Evolutionary conservation across 2,888 invertebrate species (phyloP), one percentile per base, ranked within the genome.

Genomic region (Entomobrya multifasciata): DNA sequence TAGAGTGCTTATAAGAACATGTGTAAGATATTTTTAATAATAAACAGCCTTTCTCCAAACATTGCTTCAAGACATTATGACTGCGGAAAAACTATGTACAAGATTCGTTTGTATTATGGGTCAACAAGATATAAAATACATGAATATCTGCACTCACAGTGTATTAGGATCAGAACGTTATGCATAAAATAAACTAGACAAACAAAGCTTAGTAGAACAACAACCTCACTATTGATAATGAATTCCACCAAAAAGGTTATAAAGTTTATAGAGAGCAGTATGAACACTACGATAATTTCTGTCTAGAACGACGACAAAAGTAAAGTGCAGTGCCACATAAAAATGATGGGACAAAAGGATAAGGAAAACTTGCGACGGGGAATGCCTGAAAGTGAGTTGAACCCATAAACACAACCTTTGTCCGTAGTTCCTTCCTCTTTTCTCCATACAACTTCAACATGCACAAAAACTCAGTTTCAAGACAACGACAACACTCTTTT

Each of bases 261-360:
- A n/a, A n/a, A n/a, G n/a, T n/a, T n/a, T n/a, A n/a, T n/a, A n/a
- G n/a, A n/a, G n/a, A n/a, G n/a, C n/a, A n/a, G n/a, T n/a, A n/a
- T n/a, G n/a, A n/a, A n/a, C n/a, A 25, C 25, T 15, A 44, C 22
- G n/a, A 78, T 11, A 57, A 57, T 25, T 22, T 20, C 77, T 77
- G 6, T 62, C 30, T 30, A 30, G n/a, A 62, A 20, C 6, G 52
- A 17, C 20, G 6, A 13, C 3, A 27, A 60, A 11, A n/a, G 57
- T n/a, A 57, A n/a, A 76, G 76, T 67, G 67, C 55, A 30, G 47
- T 25, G 72, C 55, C 47, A 72, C 82, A 82, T 82, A 82, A 82
- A 82, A 44, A 72, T 81, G 81, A 81, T 72, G 52, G 57, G 72
- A 80, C 52, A n/a, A 80, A 80, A 70, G 81, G 81, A 81, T 81